These are phyloP conservation scores for Panzeria rudis DNA, from an alignment of 2,888 invertebrate genomes.

Conservation along the genomic window DNA sequence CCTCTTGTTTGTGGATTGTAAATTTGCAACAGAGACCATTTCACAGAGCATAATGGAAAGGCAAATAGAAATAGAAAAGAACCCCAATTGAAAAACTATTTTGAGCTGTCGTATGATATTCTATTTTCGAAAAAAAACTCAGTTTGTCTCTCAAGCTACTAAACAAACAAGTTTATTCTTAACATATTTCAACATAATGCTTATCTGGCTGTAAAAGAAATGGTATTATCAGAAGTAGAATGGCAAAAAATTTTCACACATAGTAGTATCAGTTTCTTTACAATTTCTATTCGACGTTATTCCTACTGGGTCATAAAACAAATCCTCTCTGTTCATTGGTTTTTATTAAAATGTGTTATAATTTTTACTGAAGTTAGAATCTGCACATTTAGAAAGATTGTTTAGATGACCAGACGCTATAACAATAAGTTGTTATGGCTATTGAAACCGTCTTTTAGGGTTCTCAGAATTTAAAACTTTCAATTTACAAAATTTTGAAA, in stretches of 20 bases:
- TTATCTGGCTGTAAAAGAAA: no score
- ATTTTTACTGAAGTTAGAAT: constrained; percentile 51
- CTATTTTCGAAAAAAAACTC: not conserved
- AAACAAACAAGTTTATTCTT: no score
- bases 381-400: constrained; percentile 16
- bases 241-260: no score
- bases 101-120: not conserved
- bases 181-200: no score
- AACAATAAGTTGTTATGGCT: not conserved
- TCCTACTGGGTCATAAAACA: not conserved
- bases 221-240: no score
- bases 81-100: not conserved
- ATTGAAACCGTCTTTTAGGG: not conserved
- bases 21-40: constrained; percentile 46
- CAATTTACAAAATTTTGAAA: not conserved
- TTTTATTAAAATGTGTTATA: constrained; percentile 43
- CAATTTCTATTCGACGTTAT: no score
- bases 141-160: no score
- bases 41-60: not conserved
- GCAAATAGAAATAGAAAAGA: not conserved
- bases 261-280: no score
- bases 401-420: constrained; percentile 31
- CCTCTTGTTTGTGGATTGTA: constrained; percentile 14
- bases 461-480: not conserved
- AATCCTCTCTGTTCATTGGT: constrained; percentile 42